These are phyloP conservation scores for Osmerus mordax DNA, from an alignment of 2,113 vertebrate species.

Conservation along the genomic window DNA sequence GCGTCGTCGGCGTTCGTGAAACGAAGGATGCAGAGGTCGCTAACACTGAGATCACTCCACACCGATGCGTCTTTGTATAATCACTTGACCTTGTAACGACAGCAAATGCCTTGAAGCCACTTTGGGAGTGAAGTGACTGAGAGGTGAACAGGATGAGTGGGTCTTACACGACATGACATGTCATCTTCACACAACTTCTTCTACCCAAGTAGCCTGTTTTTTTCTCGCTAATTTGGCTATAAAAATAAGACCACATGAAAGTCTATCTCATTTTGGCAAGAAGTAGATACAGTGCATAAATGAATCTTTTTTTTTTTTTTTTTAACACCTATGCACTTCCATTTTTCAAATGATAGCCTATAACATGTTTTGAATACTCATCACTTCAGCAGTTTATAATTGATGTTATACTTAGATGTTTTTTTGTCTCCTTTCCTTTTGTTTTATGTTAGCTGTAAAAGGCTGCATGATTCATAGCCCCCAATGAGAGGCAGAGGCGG, in stretches of 20 bases:
- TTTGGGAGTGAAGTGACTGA: neutral
- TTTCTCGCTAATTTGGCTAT: constrained; percentile 70
- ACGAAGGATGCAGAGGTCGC: too few relatives aligned
- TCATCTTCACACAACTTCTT: constrained; percentile 31
- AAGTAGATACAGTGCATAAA: constrained; percentile 79
- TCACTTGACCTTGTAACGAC: too few relatives aligned
- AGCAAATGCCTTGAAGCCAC: too few relatives aligned
- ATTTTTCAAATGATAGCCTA: constrained; percentile 59
- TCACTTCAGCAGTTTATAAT: constrained; percentile 62
- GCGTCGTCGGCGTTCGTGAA: neutral
- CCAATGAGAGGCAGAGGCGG: constrained; percentile 45
- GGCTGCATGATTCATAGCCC: constrained; percentile 58
- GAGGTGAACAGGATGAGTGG: constrained; percentile 46
- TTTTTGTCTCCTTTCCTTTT: constrained; percentile 40
- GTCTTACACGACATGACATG: constrained; percentile 30
- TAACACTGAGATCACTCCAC: too few relatives aligned
- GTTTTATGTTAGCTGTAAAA: constrained; percentile 55
- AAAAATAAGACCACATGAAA: constrained; percentile 76
- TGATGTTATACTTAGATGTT: constrained; percentile 53
- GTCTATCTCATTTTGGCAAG: constrained; percentile 82
- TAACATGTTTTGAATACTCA: constrained; percentile 65
- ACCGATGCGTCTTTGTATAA: too few relatives aligned
- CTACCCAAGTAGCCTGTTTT: constrained; percentile 9
- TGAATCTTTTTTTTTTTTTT: constrained; percentile 47
- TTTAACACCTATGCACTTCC: constrained; percentile 61